phyloP scores from a whole-genome alignment of 2,888 invertebrate species.

The Dexiosoma caninum region DNA sequence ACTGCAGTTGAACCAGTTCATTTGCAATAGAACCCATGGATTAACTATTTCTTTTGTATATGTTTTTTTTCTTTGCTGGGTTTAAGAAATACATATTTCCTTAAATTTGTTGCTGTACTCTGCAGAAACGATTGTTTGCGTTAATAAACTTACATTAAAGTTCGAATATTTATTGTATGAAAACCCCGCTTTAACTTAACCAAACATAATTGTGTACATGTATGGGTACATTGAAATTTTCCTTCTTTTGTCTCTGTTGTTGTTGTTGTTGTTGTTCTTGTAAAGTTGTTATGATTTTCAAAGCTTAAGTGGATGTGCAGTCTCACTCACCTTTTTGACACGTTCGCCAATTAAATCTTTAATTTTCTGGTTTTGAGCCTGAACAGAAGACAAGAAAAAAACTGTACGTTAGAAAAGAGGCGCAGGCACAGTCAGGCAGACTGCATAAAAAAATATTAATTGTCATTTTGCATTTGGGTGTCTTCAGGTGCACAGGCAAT shows the following conservation, averaged over 20 bases:
- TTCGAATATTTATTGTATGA: no score
- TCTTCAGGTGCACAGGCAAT: background rate
- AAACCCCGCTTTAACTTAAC: no score
- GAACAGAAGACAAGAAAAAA: background rate
- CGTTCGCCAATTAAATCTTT: constrained; percentile 58
- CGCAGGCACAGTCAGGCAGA: background rate
- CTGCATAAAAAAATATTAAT: background rate
- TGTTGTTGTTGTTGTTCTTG: background rate
- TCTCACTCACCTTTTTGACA: constrained; percentile 53
- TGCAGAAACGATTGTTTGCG: no score
- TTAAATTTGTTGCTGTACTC: no score
- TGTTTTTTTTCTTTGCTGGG: no score
- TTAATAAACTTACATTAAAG: no score
- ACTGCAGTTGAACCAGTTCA: no score
- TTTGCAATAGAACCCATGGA: no score
- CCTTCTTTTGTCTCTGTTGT: background rate
- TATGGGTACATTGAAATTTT: background rate
- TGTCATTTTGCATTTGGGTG: constrained; percentile 1
- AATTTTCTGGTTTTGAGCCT: constrained; percentile 39
- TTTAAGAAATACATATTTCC: no score
- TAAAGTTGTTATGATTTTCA: background rate
- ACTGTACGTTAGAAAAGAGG: no score
- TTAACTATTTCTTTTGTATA: no score
- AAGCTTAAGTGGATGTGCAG: constrained; percentile 4
- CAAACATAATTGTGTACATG: background rate